These are phyloP conservation scores for Exaiptasia diaphana DNA, from an alignment of 64 coral and sea anemone species.

Conservation along the genomic window DNA sequence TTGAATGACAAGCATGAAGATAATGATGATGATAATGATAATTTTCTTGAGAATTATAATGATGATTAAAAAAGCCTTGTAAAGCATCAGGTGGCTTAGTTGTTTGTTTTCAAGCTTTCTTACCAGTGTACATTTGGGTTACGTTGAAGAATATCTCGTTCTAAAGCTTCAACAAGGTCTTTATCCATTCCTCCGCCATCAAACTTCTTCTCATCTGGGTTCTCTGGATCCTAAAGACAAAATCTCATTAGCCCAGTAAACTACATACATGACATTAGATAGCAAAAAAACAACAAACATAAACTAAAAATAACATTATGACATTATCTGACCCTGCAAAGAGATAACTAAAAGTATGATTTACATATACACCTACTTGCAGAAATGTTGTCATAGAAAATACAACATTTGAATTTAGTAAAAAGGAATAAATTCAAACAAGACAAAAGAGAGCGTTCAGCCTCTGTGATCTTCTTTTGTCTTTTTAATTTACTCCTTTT, in stretches of 20 bases:
- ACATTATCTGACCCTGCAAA: too few species aligned
- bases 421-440: too few species aligned
- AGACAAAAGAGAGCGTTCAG: too few species aligned
- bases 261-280: constrained; percentile 54
- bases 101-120: not conserved
- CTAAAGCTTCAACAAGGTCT: constrained; percentile 91
- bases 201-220: constrained; percentile 88
- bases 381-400: too few species aligned
- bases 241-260: not conserved
- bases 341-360: too few species aligned
- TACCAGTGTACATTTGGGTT: constrained; percentile 99
- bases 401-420: too few species aligned
- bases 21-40: not conserved
- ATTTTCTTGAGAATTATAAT: not conserved
- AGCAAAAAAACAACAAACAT: not conserved
- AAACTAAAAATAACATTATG: too few species aligned
- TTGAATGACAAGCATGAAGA: not conserved
- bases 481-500: too few species aligned
- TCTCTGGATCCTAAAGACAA: constrained; percentile 17
- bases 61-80: not conserved
- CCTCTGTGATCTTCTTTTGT: too few species aligned
- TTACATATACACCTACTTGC: too few species aligned
- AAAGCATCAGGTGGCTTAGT: too few species aligned
- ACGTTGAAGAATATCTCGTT: constrained; percentile 94
- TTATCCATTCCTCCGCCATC: constrained; percentile 92